Percentiles rank a stretch among this genome's conserved stretches.
phyloP scores from a whole-genome alignment of 2,113 vertebrate genomes.

The Cisticola juncidis region DNA sequence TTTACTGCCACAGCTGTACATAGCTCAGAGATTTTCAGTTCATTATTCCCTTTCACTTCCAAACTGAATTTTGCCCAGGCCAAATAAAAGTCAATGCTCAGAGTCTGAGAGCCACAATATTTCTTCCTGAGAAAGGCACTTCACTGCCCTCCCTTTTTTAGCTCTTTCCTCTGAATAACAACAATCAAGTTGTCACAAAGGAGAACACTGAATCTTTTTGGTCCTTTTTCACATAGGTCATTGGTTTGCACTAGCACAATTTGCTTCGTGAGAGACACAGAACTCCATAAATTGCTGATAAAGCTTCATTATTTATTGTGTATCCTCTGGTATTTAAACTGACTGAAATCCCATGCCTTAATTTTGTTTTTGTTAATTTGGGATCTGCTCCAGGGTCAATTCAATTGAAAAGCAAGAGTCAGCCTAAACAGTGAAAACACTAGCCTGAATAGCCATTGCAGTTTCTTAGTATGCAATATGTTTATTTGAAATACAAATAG shows the following conservation, averaged over 20 bases:
- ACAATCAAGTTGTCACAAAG: background rate
- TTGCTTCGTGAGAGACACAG: background rate
- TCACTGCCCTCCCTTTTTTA: background rate
- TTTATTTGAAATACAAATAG: background rate
- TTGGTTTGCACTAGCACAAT: background rate
- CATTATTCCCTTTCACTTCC: constrained; percentile 16
- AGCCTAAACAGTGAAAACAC: background rate
- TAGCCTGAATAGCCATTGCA: background rate
- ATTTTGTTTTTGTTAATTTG: background rate
- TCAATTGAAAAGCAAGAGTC: background rate
- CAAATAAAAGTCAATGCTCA: background rate
- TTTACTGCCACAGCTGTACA: constrained; percentile 1
- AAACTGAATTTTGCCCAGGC: background rate
- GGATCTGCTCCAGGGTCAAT: background rate
- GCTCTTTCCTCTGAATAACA: background rate
- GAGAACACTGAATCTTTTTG: background rate
- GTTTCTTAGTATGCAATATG: background rate
- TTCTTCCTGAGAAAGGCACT: background rate
- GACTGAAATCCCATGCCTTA: background rate
- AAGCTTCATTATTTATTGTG: background rate
- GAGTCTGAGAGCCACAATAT: background rate
- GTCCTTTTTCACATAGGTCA: background rate
- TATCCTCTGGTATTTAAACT: background rate
- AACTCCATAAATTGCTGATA: background rate
- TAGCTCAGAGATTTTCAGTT: constrained; percentile 31